Evolutionary conservation across 2,113 vertebrate genomes (phyloP).

Genomic region (Lathamus discolor): DNA sequence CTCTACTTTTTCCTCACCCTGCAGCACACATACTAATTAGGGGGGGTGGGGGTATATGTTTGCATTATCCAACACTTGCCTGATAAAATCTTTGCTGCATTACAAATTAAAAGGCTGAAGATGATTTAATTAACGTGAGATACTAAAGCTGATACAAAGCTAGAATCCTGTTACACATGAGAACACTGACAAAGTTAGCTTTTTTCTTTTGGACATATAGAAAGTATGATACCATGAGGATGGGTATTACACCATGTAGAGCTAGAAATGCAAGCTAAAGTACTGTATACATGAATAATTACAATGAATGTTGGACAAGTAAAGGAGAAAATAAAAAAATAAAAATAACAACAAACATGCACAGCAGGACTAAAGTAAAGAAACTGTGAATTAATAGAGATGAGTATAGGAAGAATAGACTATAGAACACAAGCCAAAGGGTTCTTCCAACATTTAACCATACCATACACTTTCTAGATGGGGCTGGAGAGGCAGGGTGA

Average conservation of each 20-base stretch:
- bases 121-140: slow-evolving; percentile 34
- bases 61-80: neutral
- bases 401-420: neutral
- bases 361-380: slow-evolving; percentile 29
- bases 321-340: neutral
- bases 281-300: slow-evolving; percentile 1
- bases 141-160: neutral
- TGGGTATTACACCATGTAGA: slow-evolving; percentile 20
- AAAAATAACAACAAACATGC: slow-evolving; percentile 20
- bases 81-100: slow-evolving; percentile 28
- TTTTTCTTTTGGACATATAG: neutral
- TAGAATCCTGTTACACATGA: neutral
- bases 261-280: slow-evolving; percentile 21
- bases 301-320: slow-evolving; percentile 7
- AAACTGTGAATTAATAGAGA: neutral
- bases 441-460: slow-evolving; percentile 8
- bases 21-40: slow-evolving; percentile 21
- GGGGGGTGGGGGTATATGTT: neutral
- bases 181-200: neutral
- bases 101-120: slow-evolving; percentile 32
- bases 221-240: neutral
- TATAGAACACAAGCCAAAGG: slow-evolving; percentile 4
- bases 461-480: slow-evolving; percentile 23
- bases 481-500: neutral
- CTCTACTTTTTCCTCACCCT: slow-evolving; percentile 52